Evolutionary conservation across 2,888 invertebrate species (phyloP).

Genomic region (Piscicola geometra): DNA sequence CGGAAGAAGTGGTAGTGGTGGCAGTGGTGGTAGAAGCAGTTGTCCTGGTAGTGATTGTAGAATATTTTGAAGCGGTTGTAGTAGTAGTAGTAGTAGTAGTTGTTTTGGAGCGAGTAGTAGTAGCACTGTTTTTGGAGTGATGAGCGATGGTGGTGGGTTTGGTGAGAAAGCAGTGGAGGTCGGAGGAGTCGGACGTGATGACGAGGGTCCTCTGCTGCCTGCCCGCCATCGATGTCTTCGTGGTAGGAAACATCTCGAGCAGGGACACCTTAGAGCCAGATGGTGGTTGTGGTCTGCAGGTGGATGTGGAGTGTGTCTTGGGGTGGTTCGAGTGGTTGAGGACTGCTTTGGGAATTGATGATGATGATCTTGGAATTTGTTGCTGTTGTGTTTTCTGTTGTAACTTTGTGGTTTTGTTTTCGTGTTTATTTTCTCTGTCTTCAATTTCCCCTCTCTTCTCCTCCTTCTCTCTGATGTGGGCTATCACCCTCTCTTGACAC

Average conservation of each 20-base stretch:
- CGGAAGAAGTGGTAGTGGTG: not conserved
- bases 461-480: not conserved
- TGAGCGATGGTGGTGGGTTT: not conserved
- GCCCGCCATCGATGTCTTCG: not conserved
- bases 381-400: too few relatives aligned
- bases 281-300: not conserved
- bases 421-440: not conserved
- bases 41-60: too few relatives aligned
- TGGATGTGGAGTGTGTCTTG: too few relatives aligned
- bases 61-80: too few relatives aligned
- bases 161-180: conserved; percentile 5
- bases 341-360: too few relatives aligned
- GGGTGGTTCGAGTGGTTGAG: too few relatives aligned
- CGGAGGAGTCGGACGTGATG: not conserved
- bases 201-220: not conserved
- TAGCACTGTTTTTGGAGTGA: not conserved
- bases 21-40: not conserved
- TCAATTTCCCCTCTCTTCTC: not conserved
- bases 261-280: not conserved
- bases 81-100: not conserved
- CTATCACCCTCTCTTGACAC: not conserved
- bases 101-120: not conserved
- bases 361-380: too few relatives aligned
- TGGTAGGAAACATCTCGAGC: not conserved
- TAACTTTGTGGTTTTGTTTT: too few relatives aligned